These are phyloP conservation scores for Oceanodroma leucorhoa DNA, from an alignment of 2,797 vertebrate genomes.

Conservation along the genomic window DNA sequence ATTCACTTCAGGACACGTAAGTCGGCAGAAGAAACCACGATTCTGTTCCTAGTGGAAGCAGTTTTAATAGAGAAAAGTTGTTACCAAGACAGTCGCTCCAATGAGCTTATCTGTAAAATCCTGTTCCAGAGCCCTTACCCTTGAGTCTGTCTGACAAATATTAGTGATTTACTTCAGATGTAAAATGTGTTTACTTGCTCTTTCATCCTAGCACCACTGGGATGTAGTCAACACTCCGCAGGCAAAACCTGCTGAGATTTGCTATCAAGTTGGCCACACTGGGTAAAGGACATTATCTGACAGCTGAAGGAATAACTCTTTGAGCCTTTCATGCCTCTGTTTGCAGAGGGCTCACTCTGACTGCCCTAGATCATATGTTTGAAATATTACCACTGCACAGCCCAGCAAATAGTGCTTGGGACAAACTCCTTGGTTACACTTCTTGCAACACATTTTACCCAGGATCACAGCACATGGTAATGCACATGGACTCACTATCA, in stretches of 20 bases:
- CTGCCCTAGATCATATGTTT: neutral
- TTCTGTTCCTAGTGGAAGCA: neutral
- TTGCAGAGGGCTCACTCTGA: neutral
- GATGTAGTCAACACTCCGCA: constrained; percentile 5
- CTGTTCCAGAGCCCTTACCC: neutral
- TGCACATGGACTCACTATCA: neutral
- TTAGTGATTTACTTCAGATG: constrained; percentile 6
- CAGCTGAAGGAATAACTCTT: constrained; percentile 6
- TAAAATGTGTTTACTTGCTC: constrained; percentile 23
- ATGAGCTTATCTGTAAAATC: neutral
- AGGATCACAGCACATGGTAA: neutral
- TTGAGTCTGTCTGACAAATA: neutral
- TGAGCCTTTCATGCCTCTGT: neutral
- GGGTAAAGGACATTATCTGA: constrained; percentile 13
- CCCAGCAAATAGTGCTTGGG: neutral
- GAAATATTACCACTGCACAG: neutral
- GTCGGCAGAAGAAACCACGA: neutral
- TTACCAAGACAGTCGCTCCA: neutral
- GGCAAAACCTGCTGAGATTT: constrained; percentile 46
- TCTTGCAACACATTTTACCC: neutral
- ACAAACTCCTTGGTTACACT: neutral
- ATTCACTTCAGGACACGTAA: neutral
- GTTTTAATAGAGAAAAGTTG: neutral
- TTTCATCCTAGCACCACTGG: constrained; percentile 12
- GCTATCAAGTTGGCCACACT: neutral